phyloP scores from a whole-genome alignment of 2,113 vertebrate genomes.

The Nanorana parkeri region DNA sequence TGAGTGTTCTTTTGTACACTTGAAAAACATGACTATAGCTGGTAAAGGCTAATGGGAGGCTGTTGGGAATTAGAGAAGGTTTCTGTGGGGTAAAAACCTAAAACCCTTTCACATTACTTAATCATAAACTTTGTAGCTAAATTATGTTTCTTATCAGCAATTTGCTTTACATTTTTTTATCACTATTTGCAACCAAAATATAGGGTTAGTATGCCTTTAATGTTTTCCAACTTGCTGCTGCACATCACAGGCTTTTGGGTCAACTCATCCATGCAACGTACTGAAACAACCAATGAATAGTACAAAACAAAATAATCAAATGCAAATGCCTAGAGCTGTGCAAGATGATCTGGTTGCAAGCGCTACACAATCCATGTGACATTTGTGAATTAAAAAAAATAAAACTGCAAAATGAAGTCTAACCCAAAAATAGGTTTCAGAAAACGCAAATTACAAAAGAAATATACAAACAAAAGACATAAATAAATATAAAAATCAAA shows the following conservation, averaged over 20 bases:
- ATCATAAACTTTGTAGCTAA: no score
- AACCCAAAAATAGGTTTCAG: conserved; percentile 73
- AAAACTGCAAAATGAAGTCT: conserved; percentile 73
- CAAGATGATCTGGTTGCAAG: conserved; percentile 81
- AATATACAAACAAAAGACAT: not conserved
- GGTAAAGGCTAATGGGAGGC: no score
- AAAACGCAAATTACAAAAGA: conserved; percentile 31
- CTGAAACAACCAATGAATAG: conserved; percentile 59
- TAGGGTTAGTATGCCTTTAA: conserved; percentile 31
- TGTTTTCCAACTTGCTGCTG: conserved; percentile 2
- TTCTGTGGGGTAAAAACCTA: no score
- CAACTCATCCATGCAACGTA: conserved; percentile 68
- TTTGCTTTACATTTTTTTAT: not conserved
- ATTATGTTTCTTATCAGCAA: no score
- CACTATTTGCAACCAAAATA: not conserved
- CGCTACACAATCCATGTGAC: conserved; percentile 79
- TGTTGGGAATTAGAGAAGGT: no score
- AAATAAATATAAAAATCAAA: conserved; percentile 64
- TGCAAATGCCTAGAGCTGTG: conserved; percentile 71
- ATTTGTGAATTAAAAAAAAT: conserved; percentile 72
- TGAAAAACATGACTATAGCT: no score
- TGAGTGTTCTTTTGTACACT: no score
- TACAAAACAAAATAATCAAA: conserved; percentile 48
- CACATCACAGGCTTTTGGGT: conserved; percentile 49
- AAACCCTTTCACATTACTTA: no score